Conservation (phyloP, 2,113 vertebrate species). For the Tachysurus fulvidraco region DNA sequence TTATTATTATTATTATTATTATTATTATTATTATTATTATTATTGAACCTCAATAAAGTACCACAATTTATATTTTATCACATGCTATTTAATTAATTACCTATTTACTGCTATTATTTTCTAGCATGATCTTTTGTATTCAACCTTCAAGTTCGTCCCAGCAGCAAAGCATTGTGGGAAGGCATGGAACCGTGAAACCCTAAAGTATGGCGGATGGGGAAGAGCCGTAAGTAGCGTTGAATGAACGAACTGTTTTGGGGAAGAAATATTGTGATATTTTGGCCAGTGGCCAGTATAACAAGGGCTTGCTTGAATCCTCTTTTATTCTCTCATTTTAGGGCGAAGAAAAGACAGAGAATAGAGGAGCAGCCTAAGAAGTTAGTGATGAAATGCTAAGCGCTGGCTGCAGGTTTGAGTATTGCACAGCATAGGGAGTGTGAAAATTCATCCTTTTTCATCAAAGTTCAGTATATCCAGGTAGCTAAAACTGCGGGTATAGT, state of each 20-base stretch:
- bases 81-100: neutral
- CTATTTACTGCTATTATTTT: neutral
- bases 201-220: constrained; percentile 96
- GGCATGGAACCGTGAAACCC: constrained; percentile 81
- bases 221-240: constrained; percentile 88
- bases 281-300: neutral
- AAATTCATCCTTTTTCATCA: constrained; percentile 41
- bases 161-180: constrained; percentile 58
- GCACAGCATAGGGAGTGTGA: constrained; percentile 61
- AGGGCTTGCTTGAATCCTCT: constrained; percentile 71
- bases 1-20: neutral
- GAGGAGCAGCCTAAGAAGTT: constrained; percentile 98
- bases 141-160: constrained; percentile 9
- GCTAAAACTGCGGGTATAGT: neutral
- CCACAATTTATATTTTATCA: neutral
- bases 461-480: neutral
- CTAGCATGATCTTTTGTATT: neutral
- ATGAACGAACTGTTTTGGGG: constrained; percentile 42
- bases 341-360: constrained; percentile 99
- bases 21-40: neutral
- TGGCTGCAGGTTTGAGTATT: constrained; percentile 73
- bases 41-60: neutral
- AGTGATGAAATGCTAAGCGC: constrained; percentile 83
- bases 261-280: neutral
- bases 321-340: constrained; percentile 88